These are phyloP conservation scores for Propithecus coquereli DNA, from an alignment of 2,113 vertebrate genomes.

Conservation along the genomic window DNA sequence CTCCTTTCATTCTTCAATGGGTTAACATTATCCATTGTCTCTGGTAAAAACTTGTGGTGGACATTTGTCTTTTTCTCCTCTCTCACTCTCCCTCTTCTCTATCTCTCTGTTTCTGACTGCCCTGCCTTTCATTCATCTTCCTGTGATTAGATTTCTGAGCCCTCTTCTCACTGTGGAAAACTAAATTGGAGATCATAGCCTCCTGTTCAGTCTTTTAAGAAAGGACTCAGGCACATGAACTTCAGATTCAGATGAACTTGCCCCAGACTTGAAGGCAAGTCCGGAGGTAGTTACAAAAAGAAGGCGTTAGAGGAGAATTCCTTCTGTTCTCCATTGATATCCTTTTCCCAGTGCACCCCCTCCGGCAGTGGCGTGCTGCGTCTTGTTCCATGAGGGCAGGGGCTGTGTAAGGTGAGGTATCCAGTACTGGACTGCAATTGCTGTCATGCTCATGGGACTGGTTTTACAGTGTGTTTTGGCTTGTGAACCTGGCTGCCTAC, in stretches of 20 bases:
- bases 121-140: neutral
- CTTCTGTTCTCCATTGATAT: neutral
- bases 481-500: neutral
- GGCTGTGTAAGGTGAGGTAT: fast-evolving
- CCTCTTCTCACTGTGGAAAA: neutral
- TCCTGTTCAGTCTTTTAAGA: neutral
- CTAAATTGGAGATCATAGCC: neutral
- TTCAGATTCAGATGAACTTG: neutral
- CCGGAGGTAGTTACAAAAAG: neutral
- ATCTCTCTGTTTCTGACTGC: neutral
- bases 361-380: fast-evolving
- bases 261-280: neutral
- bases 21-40: neutral
- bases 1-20: neutral
- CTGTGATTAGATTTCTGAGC: neutral
- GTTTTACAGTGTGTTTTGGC: neutral
- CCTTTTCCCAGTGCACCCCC: fast-evolving
- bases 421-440: neutral
- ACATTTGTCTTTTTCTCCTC: neutral
- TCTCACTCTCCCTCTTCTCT: neutral
- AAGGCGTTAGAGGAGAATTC: neutral
- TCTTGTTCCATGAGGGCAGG: neutral
- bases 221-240: neutral
- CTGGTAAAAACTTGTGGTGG: neutral
- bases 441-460: neutral